A percentile compares a stretch with the other conserved stretches of the same genome.
These are phyloP conservation scores for Danio choprae DNA, from an alignment of 2,797 vertebrate genomes.

Conservation along the genomic window DNA sequence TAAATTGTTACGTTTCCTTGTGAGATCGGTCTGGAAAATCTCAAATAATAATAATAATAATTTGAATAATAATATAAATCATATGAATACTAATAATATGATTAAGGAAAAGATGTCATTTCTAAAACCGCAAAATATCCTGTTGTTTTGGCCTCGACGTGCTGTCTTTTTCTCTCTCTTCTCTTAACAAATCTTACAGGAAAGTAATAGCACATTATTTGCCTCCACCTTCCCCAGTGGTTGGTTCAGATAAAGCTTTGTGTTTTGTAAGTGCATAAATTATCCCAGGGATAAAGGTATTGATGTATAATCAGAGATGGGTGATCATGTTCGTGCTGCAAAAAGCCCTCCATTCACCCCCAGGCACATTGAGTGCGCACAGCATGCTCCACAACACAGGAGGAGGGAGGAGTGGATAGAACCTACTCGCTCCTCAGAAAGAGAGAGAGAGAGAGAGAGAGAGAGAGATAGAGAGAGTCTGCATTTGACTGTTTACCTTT, in stretches of 20 bases:
- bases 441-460: constrained; percentile 35
- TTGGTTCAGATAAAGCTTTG: constrained; percentile 75
- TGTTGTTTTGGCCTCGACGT: constrained; percentile 57
- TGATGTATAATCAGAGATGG: constrained; percentile 79
- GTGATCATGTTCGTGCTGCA: constrained; percentile 65
- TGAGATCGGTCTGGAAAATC: too few relatives aligned
- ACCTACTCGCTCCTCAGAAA: constrained; percentile 12
- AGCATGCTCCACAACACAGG: constrained; percentile 62
- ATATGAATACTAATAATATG: constrained; percentile 8
- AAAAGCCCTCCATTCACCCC: constrained; percentile 65
- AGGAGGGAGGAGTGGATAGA: constrained; percentile 58
- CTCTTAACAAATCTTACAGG: constrained; percentile 59
- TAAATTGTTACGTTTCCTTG: too few relatives aligned
- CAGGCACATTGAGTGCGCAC: constrained; percentile 66
- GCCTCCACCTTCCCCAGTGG: constrained; percentile 65
- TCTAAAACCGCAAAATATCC: constrained; percentile 58
- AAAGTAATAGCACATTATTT: constrained; percentile 62
- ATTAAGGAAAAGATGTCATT: constrained; percentile 49
- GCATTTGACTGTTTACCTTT: constrained; percentile 22
- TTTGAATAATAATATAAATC: too few relatives aligned
- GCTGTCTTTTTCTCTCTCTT: constrained; percentile 46
- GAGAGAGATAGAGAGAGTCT: constrained; percentile 34
- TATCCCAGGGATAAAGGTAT: constrained; percentile 75
- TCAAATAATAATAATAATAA: too few relatives aligned
- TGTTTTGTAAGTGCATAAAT: constrained; percentile 79